Evolutionary conservation across 2,113 vertebrate species (phyloP), one percentile per base, ranked within the genome.

Genomic region (Chionomys nivalis): DNA sequence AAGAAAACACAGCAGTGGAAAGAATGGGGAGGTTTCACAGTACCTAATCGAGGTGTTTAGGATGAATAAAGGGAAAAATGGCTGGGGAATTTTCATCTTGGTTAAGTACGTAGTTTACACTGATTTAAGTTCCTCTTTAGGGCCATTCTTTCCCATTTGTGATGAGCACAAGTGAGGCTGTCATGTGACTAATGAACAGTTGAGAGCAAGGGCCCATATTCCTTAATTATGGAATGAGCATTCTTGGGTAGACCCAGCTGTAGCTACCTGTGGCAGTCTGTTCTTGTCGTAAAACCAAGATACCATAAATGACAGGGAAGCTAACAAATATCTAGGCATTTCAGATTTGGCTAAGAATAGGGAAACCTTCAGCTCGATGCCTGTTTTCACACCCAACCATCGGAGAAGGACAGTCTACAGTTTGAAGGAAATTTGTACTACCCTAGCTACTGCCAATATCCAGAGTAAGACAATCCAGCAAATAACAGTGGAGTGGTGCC

Each of bases 11-110:
- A 44, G 23, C 5, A 95, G 36, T 31, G 72, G 33, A 88, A 93
- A 81, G 49, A 78, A 78, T 1, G 26, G 14, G 9, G 52, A 44
- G 44, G 77, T 1, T 39, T n/a, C 47, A 8, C 63, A 39, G 70
- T 91, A 91, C 21, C 88, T 68, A 93, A 33, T 90, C 52, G 72
- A 92, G 81, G 42, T 31, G 14, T 87, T 96, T 72, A 95, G 26
- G 79, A 87, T 65, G 28, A 55, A 93, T 91, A 91, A 82, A 87
- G 70, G 47, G 19, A 72, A 89, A 89, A 66, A 72, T 36, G 5
- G 10, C 33, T 77, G 47, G 44, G 83, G 88, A 92, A 13, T 89
- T 91, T 96, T 95, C 17, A 66, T 55, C 94, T 93, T 97, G 65
- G 55, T 95, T 95, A 86, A 9, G 44, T 94, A 16, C 76, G 2